Evolutionary conservation across 2,888 invertebrate species (phyloP), one percentile per base, ranked within the genome.

Genomic region (Agapostemon virescens): DNA sequence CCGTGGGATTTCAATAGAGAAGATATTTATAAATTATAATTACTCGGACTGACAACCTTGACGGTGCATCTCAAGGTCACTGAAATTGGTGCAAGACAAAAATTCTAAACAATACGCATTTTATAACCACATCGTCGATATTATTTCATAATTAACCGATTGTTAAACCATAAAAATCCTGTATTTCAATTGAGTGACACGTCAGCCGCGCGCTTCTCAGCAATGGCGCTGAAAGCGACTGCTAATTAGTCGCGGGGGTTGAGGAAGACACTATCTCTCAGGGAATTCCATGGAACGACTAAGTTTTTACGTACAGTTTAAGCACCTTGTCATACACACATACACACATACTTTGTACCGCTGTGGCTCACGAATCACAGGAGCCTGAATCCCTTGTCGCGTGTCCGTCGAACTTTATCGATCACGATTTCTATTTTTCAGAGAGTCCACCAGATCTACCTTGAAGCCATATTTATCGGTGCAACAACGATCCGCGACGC

Each of bases 401-500:
- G 36, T 63, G 63, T 36, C 36, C 36, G 11, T 63, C 36, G 61
- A 20, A 7, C 45, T 36, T 74, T 40, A 83, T 72, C 69, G 26
- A 52, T 66, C 30, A 45, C 15, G 36, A 42, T 74, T 68, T 61
- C 33, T 69, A 81, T 82, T 71, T 93, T 93, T 58, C 94, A 96
- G 96, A 93, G 96, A 97, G 92, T 96, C 96, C 52, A 96, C 96
- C 91, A 95, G 96, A 89, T 96, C 96, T 88, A 95, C 95, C 91
- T 93, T 96, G 92, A 96, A 96, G 94, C 95, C 96, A 86, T 96
- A 95, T 92, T 94, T 95, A 93, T 95, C 95, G 92, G 94, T 95
- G 87, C 95, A 95, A 93, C 97, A 97, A 94, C 95, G 97, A 93
- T 97, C 97, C 91, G 97, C 97, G 86, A 97, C 97, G 89, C 95